Evolutionary conservation across 2,888 invertebrate genomes (phyloP).

Genomic region (Agrilus biguttatus): DNA sequence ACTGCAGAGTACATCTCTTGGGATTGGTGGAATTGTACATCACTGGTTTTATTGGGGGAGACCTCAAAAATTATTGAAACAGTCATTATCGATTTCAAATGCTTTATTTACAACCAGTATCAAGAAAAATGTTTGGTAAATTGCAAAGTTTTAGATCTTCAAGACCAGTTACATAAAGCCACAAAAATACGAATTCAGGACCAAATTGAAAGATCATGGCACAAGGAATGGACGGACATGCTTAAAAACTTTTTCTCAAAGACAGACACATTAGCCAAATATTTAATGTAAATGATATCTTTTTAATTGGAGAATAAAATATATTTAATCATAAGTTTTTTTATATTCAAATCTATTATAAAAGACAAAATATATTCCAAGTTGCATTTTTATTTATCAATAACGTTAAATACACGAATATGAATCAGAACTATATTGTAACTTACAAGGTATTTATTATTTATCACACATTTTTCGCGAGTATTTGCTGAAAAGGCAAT

Average conservation of each 20-base stretch:
- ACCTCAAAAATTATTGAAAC: conserved; percentile 19
- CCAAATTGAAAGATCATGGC: conserved; percentile 30
- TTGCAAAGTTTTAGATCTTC: conserved; percentile 20
- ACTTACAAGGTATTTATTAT: too few relatives aligned
- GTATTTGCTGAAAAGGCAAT: too few relatives aligned
- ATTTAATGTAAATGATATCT: too few relatives aligned
- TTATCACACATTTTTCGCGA: too few relatives aligned
- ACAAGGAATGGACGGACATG: conserved; percentile 29
- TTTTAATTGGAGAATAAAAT: too few relatives aligned
- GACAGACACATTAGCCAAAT: too few relatives aligned
- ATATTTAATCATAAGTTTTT: too few relatives aligned
- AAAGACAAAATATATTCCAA: too few relatives aligned
- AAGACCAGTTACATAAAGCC: conserved; percentile 26
- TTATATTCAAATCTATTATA: too few relatives aligned
- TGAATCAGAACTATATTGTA: too few relatives aligned
- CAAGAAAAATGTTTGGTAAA: conserved; percentile 19
- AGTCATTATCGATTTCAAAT: conserved; percentile 12
- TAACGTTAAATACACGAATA: too few relatives aligned
- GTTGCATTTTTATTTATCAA: too few relatives aligned
- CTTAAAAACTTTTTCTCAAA: conserved; percentile 6
- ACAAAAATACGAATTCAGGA: conserved; percentile 29
- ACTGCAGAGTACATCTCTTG: conserved; percentile 19
- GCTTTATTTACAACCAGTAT: conserved; percentile 10
- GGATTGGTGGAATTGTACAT: conserved; percentile 30
- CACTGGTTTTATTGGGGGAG: conserved; percentile 28